A percentile compares a stretch with the other conserved stretches of the same genome.
Conservation (phyloP, 2,888 invertebrate genomes). For the Drosophila recens region DNA sequence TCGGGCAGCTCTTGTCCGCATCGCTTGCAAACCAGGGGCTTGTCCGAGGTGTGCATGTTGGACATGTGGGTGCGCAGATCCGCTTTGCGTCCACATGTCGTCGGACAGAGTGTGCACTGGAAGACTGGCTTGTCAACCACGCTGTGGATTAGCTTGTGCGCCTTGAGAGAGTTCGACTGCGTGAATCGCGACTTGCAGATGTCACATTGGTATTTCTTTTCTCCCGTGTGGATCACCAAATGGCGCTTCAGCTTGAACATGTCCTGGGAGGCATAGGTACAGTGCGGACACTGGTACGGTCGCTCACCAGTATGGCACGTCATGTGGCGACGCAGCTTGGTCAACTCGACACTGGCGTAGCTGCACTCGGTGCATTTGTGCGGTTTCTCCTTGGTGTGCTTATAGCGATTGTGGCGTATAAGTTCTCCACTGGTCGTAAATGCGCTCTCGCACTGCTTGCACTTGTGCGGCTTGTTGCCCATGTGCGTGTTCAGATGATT, state of each 20-base stretch:
- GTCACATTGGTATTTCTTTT: conserved; percentile 95
- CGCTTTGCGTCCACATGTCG: conserved; percentile 98
- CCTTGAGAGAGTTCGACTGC: conserved; percentile 97
- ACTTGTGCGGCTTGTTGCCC: conserved; percentile 89
- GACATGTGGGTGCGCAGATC: conserved; percentile 98
- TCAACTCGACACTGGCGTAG: conserved; percentile 98
- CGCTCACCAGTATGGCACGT: conserved; percentile 93
- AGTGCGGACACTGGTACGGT: conserved; percentile 93
- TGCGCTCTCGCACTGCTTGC: conserved; percentile 81
- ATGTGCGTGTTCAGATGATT: conserved; percentile 99
- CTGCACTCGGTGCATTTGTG: conserved; percentile 98
- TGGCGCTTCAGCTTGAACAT: conserved; percentile 99
- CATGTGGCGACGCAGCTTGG: conserved; percentile 97
- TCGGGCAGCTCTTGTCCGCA: conserved; percentile 97
- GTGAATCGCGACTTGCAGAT: conserved; percentile 96
- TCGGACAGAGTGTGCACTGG: conserved; percentile 97
- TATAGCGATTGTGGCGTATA: conserved; percentile 97
- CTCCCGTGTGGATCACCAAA: conserved; percentile 95
- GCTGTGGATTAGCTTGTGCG: conserved; percentile 95
- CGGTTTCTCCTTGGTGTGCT: conserved; percentile 98
- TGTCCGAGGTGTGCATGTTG: conserved; percentile 97
- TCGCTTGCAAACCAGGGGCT: conserved; percentile 95
- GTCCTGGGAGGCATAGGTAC: conserved; percentile 98
- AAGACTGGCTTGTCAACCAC: conserved; percentile 95
- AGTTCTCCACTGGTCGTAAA: conserved; percentile 90